Evolutionary conservation across 2,113 vertebrate species (phyloP), one percentile per base, ranked within the genome.

Genomic region (Caranx ignobilis): DNA sequence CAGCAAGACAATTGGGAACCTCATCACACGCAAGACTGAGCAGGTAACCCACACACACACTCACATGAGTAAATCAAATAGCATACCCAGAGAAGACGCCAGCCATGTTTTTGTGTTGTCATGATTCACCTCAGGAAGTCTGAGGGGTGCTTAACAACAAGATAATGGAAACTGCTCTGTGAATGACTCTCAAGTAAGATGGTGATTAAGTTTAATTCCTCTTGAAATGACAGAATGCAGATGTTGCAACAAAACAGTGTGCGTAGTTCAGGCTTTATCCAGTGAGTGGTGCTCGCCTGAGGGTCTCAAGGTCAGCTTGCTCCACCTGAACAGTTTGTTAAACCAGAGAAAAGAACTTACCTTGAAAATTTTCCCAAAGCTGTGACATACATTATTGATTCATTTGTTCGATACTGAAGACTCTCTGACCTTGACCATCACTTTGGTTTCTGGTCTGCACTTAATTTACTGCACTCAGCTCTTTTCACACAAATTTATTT

Each of bases 1-100:
- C 90, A 99, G 98, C 95, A 99, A 99, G 94, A 98, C 97, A 66
- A 96, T 98, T 35, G 97, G 98, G 75, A 97, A 96, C 85, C 96
- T 99, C 87, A 98, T 99, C 48, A 96, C 97, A 43, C 95, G 98
- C 12, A 99, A 98, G 93, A 97, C 98, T 0, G 97, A 99, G 31
- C 98, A 99, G 96, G 98, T 99, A 85, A 83, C 55, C 55, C 52
- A 60, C 55, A 60, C 52, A 60, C 57, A 11, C 31, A 9, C 71
- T 11, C 62, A 60, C 15, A 39, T 26, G 16, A 13, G 32, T 43
- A n/a, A 80, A 81, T 78, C 59, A 78, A 64, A 76, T 50, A 52
- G 34, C 68, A 62, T 16, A 47, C 65, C 60, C 12, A 11, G 32
- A n/a, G 54, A 56, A 66, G 10, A 60, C 52, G 41, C 63, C 5